Conservation (phyloP, 2,113 vertebrate species). For the Bagarius yarrelli region DNA sequence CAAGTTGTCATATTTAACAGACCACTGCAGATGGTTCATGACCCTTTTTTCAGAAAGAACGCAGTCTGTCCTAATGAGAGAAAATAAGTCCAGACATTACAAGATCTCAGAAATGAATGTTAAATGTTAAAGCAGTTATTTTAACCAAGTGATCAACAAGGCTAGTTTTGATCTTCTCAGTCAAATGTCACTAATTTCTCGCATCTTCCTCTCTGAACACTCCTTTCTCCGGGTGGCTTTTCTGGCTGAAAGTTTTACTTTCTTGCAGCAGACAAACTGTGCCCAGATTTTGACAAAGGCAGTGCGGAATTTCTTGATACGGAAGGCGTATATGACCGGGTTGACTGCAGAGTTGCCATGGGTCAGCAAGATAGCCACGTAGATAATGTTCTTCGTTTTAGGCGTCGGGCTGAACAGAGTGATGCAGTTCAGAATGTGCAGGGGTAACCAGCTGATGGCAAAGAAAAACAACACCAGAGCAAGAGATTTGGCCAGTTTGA, state of each 20-base stretch:
- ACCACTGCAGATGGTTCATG: background rate
- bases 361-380: constrained; percentile 88
- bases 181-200: constrained; percentile 60
- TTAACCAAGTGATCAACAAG: background rate
- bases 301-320: constrained; percentile 89
- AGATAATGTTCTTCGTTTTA: constrained; percentile 69
- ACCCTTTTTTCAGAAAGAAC: background rate
- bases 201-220: constrained; percentile 54
- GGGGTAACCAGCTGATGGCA: constrained; percentile 89
- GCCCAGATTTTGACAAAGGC: constrained; percentile 92
- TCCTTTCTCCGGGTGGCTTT: constrained; percentile 62
- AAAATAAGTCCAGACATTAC: constrained; percentile 7
- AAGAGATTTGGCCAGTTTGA: constrained; percentile 92
- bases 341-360: constrained; percentile 96
- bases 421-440: constrained; percentile 91
- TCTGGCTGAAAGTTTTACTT: constrained; percentile 49
- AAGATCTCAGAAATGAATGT: constrained; percentile 4
- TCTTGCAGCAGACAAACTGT: constrained; percentile 83
- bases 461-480: constrained; percentile 92
- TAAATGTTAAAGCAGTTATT: background rate
- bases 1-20: constrained; percentile 28
- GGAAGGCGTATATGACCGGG: constrained; percentile 92
- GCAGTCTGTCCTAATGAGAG: background rate
- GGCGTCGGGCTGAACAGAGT: constrained; percentile 82
- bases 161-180: background rate